phyloP scores from a whole-genome alignment of 2,888 invertebrate genomes.

The Vanessa cardui region DNA sequence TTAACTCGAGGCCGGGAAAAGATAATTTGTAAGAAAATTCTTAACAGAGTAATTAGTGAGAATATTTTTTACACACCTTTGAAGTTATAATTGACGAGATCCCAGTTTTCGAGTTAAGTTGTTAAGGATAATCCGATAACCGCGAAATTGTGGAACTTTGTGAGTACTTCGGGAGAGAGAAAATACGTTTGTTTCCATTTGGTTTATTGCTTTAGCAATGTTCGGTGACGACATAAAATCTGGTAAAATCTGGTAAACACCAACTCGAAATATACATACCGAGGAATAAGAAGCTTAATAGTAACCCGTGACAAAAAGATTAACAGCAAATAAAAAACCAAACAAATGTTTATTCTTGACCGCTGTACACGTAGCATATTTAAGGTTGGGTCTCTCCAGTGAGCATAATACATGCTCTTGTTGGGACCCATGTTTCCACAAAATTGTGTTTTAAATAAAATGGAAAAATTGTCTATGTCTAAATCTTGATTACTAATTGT shows the following conservation, averaged over 20 bases:
- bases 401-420: too few species aligned
- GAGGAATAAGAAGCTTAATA: too few species aligned
- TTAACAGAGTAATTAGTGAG: constrained; percentile 23
- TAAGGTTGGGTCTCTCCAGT: too few species aligned
- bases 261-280: neutral
- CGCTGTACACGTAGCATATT: too few species aligned
- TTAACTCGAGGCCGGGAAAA: constrained; percentile 19
- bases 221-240: neutral
- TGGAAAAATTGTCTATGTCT: too few species aligned
- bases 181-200: neutral
- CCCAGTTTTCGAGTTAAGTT: constrained; percentile 27
- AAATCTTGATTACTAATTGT: too few species aligned
- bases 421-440: too few species aligned
- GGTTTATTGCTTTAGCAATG: neutral
- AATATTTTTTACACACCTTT: constrained; percentile 26
- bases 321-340: too few species aligned
- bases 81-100: constrained; percentile 30
- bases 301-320: too few species aligned
- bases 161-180: neutral
- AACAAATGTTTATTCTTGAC: too few species aligned
- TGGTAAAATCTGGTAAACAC: neutral
- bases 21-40: constrained; percentile 16
- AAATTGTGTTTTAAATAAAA: too few species aligned
- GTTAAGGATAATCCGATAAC: constrained; percentile 14
- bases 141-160: neutral